These are phyloP conservation scores for Ctenicera cuprea DNA, from an alignment of 2,888 invertebrate genomes.

Conservation along the genomic window DNA sequence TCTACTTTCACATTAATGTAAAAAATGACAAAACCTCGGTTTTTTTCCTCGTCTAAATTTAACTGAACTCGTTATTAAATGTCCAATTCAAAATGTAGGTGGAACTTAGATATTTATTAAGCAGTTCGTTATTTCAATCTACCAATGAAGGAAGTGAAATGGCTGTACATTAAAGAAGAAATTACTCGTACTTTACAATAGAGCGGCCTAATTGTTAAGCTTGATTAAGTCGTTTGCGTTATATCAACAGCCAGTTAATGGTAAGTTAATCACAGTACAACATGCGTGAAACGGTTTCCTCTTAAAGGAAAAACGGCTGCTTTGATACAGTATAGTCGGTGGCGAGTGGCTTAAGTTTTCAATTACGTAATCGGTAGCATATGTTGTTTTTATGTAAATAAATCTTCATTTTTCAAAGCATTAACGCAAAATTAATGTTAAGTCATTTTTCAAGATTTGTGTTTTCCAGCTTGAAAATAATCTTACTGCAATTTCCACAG, in stretches of 20 bases:
- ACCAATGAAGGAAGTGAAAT: constrained; percentile 12
- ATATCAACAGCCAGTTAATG: constrained; percentile 8
- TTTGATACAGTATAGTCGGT: not conserved
- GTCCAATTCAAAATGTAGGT: too few relatives aligned
- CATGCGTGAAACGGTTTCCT: not conserved
- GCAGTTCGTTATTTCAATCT: not conserved
- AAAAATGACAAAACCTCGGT: not conserved
- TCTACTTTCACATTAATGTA: constrained; percentile 1
- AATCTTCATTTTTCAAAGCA: too few relatives aligned
- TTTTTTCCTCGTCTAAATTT: too few relatives aligned
- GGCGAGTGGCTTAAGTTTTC: not conserved
- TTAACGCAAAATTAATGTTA: too few relatives aligned
- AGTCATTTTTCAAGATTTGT: too few relatives aligned
- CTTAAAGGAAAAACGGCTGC: not conserved
- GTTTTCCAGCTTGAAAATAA: too few relatives aligned
- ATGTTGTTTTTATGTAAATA: not conserved
- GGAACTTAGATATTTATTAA: not conserved
- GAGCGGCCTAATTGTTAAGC: constrained; percentile 4
- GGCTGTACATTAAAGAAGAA: not conserved
- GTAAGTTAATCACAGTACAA: constrained; percentile 9
- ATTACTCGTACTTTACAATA: constrained; percentile 1
- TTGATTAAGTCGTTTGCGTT: not conserved
- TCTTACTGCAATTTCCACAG: too few relatives aligned
- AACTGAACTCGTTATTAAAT: too few relatives aligned
- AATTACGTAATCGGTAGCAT: constrained; percentile 7